These are phyloP conservation scores for Dastarcus helophoroides DNA, from an alignment of 2,888 invertebrate species.

Conservation along the genomic window DNA sequence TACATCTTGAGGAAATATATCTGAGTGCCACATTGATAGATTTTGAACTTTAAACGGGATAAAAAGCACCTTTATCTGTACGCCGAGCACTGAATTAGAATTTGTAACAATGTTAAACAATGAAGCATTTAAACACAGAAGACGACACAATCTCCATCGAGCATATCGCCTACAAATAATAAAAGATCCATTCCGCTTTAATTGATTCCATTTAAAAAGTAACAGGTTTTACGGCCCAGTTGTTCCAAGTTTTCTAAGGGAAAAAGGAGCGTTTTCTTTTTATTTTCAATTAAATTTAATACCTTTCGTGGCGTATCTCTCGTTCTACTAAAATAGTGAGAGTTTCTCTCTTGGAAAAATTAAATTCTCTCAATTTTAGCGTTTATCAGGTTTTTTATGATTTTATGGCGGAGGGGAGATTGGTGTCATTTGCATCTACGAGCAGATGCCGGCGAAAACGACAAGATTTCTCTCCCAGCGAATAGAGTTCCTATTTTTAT, in stretches of 20 bases:
- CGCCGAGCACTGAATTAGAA: too few relatives aligned
- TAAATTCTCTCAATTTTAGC: conserved; percentile 20
- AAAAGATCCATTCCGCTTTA: too few relatives aligned
- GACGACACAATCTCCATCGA: too few relatives aligned
- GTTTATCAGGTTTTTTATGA: conserved; percentile 19
- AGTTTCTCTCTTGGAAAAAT: conserved; percentile 18
- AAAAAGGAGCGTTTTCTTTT: conserved; percentile 7
- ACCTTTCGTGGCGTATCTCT: conserved; percentile 14
- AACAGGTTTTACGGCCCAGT: conserved; percentile 10
- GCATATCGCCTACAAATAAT: too few relatives aligned
- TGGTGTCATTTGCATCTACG: conserved; percentile 19
- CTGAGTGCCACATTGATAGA: too few relatives aligned
- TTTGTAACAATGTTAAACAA: too few relatives aligned
- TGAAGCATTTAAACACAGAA: too few relatives aligned
- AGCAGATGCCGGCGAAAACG: conserved; percentile 14
- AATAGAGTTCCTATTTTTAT: conserved; percentile 3
- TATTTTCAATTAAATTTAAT: conserved; percentile 18
- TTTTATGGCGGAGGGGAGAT: conserved; percentile 18
- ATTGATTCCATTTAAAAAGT: conserved; percentile 12
- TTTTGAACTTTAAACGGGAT: too few relatives aligned
- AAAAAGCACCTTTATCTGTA: too few relatives aligned
- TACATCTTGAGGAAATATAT: too few relatives aligned
- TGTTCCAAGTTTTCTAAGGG: conserved; percentile 4
- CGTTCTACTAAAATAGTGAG: conserved; percentile 13
- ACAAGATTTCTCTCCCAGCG: conserved; percentile 6